phyloP scores from a whole-genome alignment of 2,113 vertebrate genomes.

The Corythoichthys intestinalis region DNA sequence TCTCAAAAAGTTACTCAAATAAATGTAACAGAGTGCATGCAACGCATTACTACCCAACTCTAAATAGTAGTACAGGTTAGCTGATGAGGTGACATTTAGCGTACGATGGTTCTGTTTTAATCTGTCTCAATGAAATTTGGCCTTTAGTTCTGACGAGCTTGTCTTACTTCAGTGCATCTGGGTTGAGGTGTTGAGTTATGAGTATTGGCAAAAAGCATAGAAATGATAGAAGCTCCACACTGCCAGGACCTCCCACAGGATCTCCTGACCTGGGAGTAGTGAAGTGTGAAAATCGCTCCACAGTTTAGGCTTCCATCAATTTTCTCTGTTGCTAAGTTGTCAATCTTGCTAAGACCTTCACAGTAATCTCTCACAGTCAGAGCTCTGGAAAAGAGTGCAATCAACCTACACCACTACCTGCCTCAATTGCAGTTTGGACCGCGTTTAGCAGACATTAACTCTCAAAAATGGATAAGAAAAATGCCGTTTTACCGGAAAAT shows the following conservation, averaged over 20 bases:
- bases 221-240: background rate
- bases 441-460: background rate
- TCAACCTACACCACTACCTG: slow-evolving; percentile 10
- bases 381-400: background rate
- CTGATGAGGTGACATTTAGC: background rate
- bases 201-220: background rate
- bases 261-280: background rate
- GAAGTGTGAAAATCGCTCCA: slow-evolving; percentile 32
- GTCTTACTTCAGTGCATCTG: background rate
- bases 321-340: slow-evolving; percentile 14
- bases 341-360: slow-evolving; percentile 17
- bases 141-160: slow-evolving; percentile 9
- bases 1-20: no score
- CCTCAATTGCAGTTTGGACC: background rate
- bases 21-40: no score
- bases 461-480: background rate
- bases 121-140: background rate
- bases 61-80: background rate
- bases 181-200: background rate
- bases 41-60: background rate
- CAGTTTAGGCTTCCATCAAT: slow-evolving; percentile 16
- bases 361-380: slow-evolving; percentile 17
- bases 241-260: background rate
- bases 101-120: background rate
- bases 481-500: background rate